Conservation (phyloP, 2,797 vertebrate genomes). For the Sebastes diaconus region DNA sequence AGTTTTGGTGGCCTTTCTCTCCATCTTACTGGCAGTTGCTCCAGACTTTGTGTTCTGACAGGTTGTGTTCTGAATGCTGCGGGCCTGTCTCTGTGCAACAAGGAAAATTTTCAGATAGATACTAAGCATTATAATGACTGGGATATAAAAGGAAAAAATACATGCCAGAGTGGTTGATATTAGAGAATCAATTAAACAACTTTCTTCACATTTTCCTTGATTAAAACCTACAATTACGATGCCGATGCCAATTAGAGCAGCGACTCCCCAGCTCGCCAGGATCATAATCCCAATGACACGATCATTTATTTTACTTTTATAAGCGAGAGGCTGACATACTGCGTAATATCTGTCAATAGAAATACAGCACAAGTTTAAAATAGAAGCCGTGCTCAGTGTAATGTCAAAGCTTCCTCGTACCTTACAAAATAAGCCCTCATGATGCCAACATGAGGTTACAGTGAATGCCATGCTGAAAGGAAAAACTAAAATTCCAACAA, state of each 20-base stretch:
- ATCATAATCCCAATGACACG: conserved; percentile 75
- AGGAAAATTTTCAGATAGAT: conserved; percentile 88
- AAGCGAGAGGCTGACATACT: conserved; percentile 85
- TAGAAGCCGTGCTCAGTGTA: conserved; percentile 79
- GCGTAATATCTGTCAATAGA: conserved; percentile 80
- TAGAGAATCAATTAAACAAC: conserved; percentile 20
- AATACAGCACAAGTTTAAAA: conserved; percentile 81
- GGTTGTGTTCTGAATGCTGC: conserved; percentile 71
- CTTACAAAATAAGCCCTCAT: conserved; percentile 76
- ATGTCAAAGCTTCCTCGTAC: conserved; percentile 77
- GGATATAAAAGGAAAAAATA: conserved; percentile 80
- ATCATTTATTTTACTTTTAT: conserved; percentile 77
- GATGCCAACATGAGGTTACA: conserved; percentile 79
- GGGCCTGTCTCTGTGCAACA: conserved; percentile 83
- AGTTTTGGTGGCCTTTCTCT: conserved; percentile 87
- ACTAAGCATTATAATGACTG: conserved; percentile 82
- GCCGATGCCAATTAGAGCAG: conserved; percentile 84
- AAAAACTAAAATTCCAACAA: conserved; percentile 38
- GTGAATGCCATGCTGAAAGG: conserved; percentile 31
- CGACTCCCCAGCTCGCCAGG: conserved; percentile 80
- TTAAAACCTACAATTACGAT: conserved; percentile 84
- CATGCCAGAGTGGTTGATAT: conserved; percentile 48
- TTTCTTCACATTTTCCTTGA: conserved; percentile 63
- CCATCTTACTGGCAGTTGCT: conserved; percentile 61
- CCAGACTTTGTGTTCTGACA: conserved; percentile 20